Evolutionary conservation across 2,888 invertebrate genomes (phyloP).

Genomic region (Phlogophora meticulosa): DNA sequence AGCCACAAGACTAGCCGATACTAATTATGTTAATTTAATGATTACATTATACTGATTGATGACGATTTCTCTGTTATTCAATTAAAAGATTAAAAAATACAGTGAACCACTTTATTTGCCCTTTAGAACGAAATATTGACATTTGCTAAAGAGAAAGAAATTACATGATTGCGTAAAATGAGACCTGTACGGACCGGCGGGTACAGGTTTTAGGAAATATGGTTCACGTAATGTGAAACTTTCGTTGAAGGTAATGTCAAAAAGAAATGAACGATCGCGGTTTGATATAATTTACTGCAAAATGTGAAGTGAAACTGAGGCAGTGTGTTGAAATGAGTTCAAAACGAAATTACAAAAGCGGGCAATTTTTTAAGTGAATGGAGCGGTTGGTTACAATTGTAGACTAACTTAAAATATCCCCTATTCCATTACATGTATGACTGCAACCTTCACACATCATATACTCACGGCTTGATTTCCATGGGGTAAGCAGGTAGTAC

Average conservation of each 20-base stretch:
- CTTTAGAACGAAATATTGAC: constrained; percentile 63
- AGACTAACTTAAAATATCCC: background rate
- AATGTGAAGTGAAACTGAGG: constrained; percentile 57
- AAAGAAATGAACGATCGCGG: constrained; percentile 63
- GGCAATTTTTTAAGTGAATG: background rate
- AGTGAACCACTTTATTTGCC: constrained; percentile 57
- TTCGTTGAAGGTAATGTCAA: constrained; percentile 59
- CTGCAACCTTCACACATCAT: too few relatives aligned
- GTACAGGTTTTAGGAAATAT: constrained; percentile 63
- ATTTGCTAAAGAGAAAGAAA: constrained; percentile 63
- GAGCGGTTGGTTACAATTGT: background rate
- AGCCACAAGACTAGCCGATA: background rate
- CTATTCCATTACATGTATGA: too few relatives aligned
- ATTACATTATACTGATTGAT: constrained; percentile 22
- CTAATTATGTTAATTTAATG: constrained; percentile 17
- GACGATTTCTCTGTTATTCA: constrained; percentile 26
- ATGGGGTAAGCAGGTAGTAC: too few relatives aligned
- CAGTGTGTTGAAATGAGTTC: constrained; percentile 25
- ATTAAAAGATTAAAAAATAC: constrained; percentile 42
- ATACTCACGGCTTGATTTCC: too few relatives aligned
- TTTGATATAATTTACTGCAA: constrained; percentile 62
- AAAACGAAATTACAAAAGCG: constrained; percentile 20
- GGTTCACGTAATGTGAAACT: constrained; percentile 62
- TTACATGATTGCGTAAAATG: constrained; percentile 56
- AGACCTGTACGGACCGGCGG: constrained; percentile 36